Evolutionary conservation across 2,113 vertebrate genomes (phyloP).

Genomic region (Chamaetylas fuelleborni): DNA sequence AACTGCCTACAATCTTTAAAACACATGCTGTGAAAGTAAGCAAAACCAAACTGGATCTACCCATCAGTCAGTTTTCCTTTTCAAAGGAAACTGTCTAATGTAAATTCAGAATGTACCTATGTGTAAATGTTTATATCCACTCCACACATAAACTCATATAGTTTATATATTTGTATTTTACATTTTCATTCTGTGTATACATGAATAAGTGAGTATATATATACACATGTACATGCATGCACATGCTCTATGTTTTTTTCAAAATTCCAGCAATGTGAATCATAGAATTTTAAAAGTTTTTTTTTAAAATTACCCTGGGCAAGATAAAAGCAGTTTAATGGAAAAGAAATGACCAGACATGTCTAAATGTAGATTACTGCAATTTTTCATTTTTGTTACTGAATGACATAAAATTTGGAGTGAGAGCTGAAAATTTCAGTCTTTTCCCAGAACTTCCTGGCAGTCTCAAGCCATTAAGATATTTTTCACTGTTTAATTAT

Average conservation of each 20-base stretch:
- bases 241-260: background rate
- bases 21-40: background rate
- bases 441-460: background rate
- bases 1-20: background rate
- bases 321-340: background rate
- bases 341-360: background rate
- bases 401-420: background rate
- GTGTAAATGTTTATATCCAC: background rate
- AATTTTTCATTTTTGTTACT: background rate
- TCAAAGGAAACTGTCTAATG: background rate
- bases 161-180: background rate
- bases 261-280: background rate
- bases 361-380: background rate
- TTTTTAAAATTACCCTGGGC: background rate
- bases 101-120: background rate
- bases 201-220: background rate
- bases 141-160: background rate
- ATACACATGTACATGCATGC: background rate
- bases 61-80: background rate
- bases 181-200: background rate
- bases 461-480: background rate
- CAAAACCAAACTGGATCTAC: background rate
- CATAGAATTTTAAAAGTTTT: background rate
- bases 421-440: background rate
- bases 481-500: slow-evolving; percentile 31